A percentile compares a stretch with the other conserved stretches of the same genome.
These are phyloP conservation scores for Ophion obscuratus DNA, from an alignment of 2,888 invertebrate genomes.

Conservation along the genomic window DNA sequence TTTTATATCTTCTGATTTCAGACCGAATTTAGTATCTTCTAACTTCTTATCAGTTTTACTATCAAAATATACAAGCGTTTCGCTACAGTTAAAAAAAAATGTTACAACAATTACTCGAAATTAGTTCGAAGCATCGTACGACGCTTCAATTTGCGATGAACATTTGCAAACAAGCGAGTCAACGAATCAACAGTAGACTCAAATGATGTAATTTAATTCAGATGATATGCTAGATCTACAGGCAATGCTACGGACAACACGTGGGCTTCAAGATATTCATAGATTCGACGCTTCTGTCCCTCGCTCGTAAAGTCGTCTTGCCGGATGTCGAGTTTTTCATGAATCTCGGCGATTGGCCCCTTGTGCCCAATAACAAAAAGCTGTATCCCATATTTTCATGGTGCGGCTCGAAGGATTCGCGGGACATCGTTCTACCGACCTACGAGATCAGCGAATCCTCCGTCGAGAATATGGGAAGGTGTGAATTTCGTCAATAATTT, in stretches of 20 bases:
- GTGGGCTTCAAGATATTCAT: constrained; percentile 98
- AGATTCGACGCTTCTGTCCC: constrained; percentile 93
- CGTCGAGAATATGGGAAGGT: constrained; percentile 97
- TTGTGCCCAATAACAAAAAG: constrained; percentile 86
- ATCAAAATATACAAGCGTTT: too few relatives aligned
- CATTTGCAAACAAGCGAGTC: background rate
- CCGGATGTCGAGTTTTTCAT: constrained; percentile 96
- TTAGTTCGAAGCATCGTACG: too few relatives aligned
- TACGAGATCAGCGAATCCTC: constrained; percentile 97
- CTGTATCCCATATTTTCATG: constrained; percentile 95
- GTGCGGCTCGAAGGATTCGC: constrained; percentile 95
- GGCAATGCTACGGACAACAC: constrained; percentile 97
- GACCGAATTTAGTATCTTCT: too few relatives aligned
- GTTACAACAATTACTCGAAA: background rate
- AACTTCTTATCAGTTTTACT: too few relatives aligned
- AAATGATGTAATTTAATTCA: constrained; percentile 38
- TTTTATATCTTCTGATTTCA: too few relatives aligned
- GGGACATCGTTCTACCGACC: constrained; percentile 97
- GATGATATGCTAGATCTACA: constrained; percentile 86
- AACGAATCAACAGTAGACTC: background rate
- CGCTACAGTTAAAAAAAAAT: background rate
- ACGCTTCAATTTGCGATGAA: background rate
- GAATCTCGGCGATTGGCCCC: constrained; percentile 98
- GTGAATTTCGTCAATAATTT: background rate
- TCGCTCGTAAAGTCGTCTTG: constrained; percentile 91